Conservation (phyloP, 2,888 invertebrate genomes). For the Mayetiola destructor region DNA sequence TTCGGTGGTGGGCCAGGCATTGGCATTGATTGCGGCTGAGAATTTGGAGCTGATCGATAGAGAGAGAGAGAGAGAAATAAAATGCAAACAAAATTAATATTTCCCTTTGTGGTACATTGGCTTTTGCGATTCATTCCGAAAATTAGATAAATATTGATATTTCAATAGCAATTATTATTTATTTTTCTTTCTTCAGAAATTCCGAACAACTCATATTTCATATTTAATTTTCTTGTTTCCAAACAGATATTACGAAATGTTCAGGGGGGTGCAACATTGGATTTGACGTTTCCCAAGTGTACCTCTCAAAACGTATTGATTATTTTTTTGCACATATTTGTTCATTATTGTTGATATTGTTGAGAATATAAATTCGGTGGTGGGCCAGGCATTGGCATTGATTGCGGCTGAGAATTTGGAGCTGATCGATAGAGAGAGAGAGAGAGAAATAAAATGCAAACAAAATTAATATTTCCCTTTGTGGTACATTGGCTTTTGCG, state of each 20-base stretch:
- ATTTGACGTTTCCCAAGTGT: no score
- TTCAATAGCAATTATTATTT: no score
- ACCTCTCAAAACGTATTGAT: no score
- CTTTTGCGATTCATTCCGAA: no score
- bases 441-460: neutral
- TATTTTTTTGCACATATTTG: no score
- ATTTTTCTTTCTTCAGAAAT: no score
- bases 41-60: neutral
- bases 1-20: neutral
- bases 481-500: no score
- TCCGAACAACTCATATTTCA: no score
- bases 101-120: neutral
- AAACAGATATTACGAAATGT: no score
- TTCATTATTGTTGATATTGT: neutral
- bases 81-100: neutral
- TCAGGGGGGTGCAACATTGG: no score
- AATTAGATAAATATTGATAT: no score
- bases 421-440: neutral
- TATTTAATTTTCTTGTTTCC: no score
- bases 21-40: constrained; percentile 3
- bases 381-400: neutral
- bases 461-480: neutral
- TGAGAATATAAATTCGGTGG: constrained; percentile 1
- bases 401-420: neutral
- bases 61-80: neutral